A percentile compares a stretch with the other conserved stretches of the same genome.
Conservation (phyloP, 2,888 invertebrate genomes). For the Caenorhabditis sp. region DNA sequence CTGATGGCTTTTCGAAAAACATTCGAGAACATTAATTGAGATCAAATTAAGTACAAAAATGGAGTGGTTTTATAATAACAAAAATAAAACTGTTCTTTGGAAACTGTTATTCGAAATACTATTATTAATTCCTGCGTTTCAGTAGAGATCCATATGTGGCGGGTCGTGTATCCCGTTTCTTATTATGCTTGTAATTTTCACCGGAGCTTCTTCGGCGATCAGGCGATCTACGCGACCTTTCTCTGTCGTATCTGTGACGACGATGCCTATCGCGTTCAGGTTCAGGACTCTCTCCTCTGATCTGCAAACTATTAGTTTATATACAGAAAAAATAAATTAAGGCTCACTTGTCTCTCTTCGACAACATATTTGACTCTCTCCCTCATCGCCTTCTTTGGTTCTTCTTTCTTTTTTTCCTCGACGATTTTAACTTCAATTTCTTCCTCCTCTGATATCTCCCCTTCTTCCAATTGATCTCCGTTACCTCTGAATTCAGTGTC, state of each 20-base stretch:
- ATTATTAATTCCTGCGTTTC: slow-evolving; percentile 16
- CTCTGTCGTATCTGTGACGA: neutral
- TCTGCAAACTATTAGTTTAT: neutral
- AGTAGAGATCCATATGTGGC: slow-evolving; percentile 20
- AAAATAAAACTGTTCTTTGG: neutral
- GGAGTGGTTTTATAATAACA: slow-evolving; percentile 2
- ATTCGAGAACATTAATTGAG: neutral
- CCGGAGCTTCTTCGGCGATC: slow-evolving; percentile 30
- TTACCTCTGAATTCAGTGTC: slow-evolving; percentile 5
- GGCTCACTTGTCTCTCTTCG: slow-evolving; percentile 3
- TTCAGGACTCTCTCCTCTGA: neutral
- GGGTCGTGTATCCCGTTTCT: neutral
- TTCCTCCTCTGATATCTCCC: slow-evolving; percentile 29
- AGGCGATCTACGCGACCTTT: slow-evolving; percentile 3
- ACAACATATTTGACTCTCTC: slow-evolving; percentile 14
- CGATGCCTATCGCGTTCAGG: neutral
- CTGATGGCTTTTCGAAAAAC: neutral
- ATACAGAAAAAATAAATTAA: neutral
- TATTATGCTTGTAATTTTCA: slow-evolving; percentile 16
- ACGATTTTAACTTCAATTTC: neutral
- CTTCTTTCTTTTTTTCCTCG: no score
- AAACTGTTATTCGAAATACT: neutral
- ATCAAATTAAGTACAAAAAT: slow-evolving; percentile 29
- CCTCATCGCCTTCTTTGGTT: slow-evolving; percentile 11
- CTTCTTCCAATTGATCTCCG: slow-evolving; percentile 6